Evolutionary conservation across 2,888 invertebrate species (phyloP).

Genomic region (Eudasyphora cyanicolor): DNA sequence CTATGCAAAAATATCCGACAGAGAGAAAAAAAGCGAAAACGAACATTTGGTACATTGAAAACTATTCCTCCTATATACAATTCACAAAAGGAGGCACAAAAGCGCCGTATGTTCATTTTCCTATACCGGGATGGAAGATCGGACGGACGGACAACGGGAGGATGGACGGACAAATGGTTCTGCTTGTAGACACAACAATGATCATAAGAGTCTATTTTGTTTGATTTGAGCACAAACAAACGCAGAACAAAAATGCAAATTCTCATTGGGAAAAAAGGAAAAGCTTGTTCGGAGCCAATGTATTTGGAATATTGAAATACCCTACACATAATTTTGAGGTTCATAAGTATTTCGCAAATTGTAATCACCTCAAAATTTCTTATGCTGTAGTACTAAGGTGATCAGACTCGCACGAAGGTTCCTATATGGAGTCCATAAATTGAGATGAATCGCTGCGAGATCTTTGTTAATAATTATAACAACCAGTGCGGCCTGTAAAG

Average conservation of each 20-base stretch:
- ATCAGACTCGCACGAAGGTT: too few relatives aligned
- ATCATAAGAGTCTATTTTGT: constrained; percentile 51
- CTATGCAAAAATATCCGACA: neutral
- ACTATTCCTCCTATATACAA: constrained; percentile 29
- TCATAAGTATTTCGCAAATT: too few relatives aligned
- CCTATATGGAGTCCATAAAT: too few relatives aligned
- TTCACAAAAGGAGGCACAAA: neutral
- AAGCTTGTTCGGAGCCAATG: too few relatives aligned
- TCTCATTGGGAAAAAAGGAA: neutral
- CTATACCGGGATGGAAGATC: constrained; percentile 20
- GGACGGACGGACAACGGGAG: constrained; percentile 4
- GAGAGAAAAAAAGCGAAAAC: constrained; percentile 10
- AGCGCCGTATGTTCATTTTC: constrained; percentile 27
- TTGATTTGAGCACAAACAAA: constrained; percentile 39
- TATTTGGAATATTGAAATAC: neutral
- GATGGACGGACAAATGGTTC: constrained; percentile 31
- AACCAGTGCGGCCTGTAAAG: too few relatives aligned
- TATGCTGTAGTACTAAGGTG: too few relatives aligned
- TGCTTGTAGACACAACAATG: constrained; percentile 41
- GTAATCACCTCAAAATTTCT: too few relatives aligned
- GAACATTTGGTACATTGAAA: constrained; percentile 59
- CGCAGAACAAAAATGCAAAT: constrained; percentile 55
- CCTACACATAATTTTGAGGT: neutral
- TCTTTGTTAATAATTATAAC: too few relatives aligned
- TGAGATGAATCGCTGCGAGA: too few relatives aligned